Evolutionary conservation across 1,140 invertebrate species (phyloP).

Genomic region (Calephelis virginiensis): DNA sequence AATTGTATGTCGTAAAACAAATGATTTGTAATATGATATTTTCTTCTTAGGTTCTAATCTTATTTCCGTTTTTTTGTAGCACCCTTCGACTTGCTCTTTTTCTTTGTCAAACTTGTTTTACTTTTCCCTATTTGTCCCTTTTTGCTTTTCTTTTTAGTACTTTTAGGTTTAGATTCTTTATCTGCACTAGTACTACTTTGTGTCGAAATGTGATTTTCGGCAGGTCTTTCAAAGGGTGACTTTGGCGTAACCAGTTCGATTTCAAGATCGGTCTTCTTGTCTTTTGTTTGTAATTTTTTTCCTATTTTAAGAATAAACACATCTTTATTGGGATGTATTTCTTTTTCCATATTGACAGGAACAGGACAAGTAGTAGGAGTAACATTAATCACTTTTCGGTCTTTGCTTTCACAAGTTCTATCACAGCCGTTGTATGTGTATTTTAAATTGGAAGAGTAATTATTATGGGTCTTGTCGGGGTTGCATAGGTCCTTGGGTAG

Average conservation of each 20-base stretch:
- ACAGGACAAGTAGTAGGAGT: conserved; percentile 60
- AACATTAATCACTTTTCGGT: conserved; percentile 60
- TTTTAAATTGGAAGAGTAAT: conserved; percentile 58
- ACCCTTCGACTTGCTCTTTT: conserved; percentile 22
- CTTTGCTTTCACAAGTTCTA: conserved; percentile 40
- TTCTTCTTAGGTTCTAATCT: not conserved
- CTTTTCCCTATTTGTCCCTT: conserved; percentile 38
- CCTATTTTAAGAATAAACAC: conserved; percentile 72
- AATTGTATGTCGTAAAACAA: too few species aligned
- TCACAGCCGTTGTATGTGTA: conserved; percentile 54
- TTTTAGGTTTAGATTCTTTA: conserved; percentile 36
- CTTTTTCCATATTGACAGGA: conserved; percentile 58
- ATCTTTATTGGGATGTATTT: conserved; percentile 55
- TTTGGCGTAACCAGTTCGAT: conserved; percentile 68
- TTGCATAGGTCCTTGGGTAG: conserved; percentile 46
- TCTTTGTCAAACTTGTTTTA: conserved; percentile 32
- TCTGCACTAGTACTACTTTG: conserved; percentile 48
- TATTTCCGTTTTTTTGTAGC: conserved; percentile 24
- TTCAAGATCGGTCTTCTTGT: conserved; percentile 71
- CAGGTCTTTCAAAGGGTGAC: conserved; percentile 36
- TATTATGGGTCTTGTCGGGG: conserved; percentile 39
- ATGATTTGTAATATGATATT: too few species aligned
- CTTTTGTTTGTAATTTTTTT: conserved; percentile 66
- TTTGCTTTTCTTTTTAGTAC: conserved; percentile 39
- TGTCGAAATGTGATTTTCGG: conserved; percentile 44